Evolutionary conservation across 1,140 invertebrate species (phyloP).

Genomic region (Caenorhabditis latens): DNA sequence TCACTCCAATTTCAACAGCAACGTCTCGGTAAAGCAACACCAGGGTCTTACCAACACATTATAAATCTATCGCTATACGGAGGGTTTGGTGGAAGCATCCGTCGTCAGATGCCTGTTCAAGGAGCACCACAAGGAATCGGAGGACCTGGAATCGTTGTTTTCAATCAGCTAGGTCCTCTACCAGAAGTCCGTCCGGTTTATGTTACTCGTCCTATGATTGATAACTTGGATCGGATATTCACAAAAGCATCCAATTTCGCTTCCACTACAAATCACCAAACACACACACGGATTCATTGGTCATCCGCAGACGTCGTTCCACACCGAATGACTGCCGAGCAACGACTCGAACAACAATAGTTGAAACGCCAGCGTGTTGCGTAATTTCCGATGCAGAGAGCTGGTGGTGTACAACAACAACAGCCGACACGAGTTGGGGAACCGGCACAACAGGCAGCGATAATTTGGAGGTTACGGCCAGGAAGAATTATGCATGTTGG

Average conservation of each 20-base stretch:
- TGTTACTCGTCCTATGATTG: not conserved
- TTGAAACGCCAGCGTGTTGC: not conserved
- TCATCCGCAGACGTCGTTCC: not conserved
- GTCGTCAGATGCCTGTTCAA: not conserved
- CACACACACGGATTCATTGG: not conserved
- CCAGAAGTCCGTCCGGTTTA: not conserved
- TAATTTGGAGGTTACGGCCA: too few species aligned
- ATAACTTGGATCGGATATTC: not conserved
- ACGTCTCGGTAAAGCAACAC: too few species aligned
- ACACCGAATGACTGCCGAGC: slow-evolving; percentile 18
- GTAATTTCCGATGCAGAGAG: not conserved
- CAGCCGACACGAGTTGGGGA: too few species aligned
- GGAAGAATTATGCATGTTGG: not conserved
- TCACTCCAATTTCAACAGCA: not conserved
- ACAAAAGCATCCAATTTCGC: too few species aligned
- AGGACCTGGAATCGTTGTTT: not conserved
- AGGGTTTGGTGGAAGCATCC: not conserved
- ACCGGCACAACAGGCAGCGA: too few species aligned
- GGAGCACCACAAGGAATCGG: not conserved
- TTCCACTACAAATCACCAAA: too few species aligned
- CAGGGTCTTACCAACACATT: slow-evolving; percentile 13
- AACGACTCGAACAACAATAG: not conserved
- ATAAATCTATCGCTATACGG: not conserved
- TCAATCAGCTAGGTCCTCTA: not conserved
- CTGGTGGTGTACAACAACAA: too few species aligned